phyloP scores from a whole-genome alignment of 2,888 invertebrate genomes.

The Sarcophaga carnaria region DNA sequence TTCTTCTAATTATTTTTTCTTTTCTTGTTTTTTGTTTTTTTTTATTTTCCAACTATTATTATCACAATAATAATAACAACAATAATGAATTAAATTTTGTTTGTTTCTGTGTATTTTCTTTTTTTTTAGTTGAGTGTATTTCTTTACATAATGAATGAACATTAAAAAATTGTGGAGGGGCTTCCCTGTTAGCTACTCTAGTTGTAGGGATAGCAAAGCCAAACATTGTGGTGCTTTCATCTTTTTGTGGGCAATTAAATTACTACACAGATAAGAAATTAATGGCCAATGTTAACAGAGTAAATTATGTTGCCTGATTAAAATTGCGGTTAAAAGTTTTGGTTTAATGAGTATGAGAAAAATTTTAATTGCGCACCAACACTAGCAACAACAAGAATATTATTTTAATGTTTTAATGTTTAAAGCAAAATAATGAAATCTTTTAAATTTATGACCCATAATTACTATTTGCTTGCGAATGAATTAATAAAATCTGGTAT shows the following conservation, averaged over 20 bases:
- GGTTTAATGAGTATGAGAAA: slow-evolving; percentile 18
- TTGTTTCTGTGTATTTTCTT: slow-evolving; percentile 29
- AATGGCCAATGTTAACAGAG: slow-evolving; percentile 38
- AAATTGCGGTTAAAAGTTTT: slow-evolving; percentile 22
- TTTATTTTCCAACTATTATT: slow-evolving; percentile 52
- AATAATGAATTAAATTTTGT: slow-evolving; percentile 32
- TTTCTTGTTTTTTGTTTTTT: slow-evolving; percentile 22
- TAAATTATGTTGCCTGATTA: slow-evolving; percentile 48
- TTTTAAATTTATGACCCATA: too few relatives aligned
- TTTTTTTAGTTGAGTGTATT: neutral
- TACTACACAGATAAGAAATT: slow-evolving; percentile 61
- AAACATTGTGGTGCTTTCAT: neutral
- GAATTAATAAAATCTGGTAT: too few relatives aligned
- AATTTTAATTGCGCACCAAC: neutral
- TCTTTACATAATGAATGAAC: too few relatives aligned
- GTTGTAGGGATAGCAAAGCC: neutral
- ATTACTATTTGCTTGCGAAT: too few relatives aligned
- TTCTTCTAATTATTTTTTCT: slow-evolving; percentile 25
- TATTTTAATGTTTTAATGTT: neutral
- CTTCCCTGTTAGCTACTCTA: too few relatives aligned
- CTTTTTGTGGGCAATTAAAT: slow-evolving; percentile 50
- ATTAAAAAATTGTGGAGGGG: neutral
- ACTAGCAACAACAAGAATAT: neutral
- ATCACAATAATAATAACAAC: slow-evolving; percentile 41
- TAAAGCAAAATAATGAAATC: neutral